A percentile compares a stretch with the other conserved stretches of the same genome.
phyloP scores from a whole-genome alignment of 2,113 vertebrate genomes.

The Sprattus sprattus region DNA sequence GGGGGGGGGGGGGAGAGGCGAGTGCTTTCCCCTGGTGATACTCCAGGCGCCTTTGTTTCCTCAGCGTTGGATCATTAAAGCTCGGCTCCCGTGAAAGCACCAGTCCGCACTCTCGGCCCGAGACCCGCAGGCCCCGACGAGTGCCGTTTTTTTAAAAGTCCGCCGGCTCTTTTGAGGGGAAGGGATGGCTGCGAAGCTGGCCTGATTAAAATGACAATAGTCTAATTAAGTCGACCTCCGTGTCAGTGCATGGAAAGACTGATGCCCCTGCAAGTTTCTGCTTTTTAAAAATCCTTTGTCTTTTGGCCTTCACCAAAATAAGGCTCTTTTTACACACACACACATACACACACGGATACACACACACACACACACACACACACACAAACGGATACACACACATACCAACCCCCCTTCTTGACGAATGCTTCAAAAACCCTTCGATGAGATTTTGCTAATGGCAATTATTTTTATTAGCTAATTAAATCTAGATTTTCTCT shows the following conservation, averaged over 20 bases:
- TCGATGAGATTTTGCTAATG: conserved; percentile 68
- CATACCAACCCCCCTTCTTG: neutral
- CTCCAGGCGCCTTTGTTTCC: conserved; percentile 71
- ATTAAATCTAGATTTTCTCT: conserved; percentile 72
- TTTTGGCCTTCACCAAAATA: conserved; percentile 63
- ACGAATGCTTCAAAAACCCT: conserved; percentile 61
- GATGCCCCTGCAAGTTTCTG: conserved; percentile 60
- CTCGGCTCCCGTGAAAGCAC: conserved; percentile 65
- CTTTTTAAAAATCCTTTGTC: conserved; percentile 70
- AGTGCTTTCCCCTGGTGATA: conserved; percentile 67
- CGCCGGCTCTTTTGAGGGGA: conserved; percentile 64
- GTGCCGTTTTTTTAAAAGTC: neutral
- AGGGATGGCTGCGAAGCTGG: conserved; percentile 64
- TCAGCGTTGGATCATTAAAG: conserved; percentile 68
- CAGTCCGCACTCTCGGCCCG: conserved; percentile 51
- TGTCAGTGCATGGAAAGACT: conserved; percentile 66
- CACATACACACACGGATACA: neutral
- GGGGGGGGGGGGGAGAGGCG: conserved; percentile 12
- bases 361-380: neutral
- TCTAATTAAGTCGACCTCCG: conserved; percentile 79
- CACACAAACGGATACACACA: neutral
- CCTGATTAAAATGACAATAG: conserved; percentile 81
- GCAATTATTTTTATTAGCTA: conserved; percentile 78
- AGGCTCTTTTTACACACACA: conserved; percentile 45
- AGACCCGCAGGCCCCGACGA: neutral